Conservation (phyloP, 2,888 invertebrate genomes). For the Ophioninae sp. region DNA sequence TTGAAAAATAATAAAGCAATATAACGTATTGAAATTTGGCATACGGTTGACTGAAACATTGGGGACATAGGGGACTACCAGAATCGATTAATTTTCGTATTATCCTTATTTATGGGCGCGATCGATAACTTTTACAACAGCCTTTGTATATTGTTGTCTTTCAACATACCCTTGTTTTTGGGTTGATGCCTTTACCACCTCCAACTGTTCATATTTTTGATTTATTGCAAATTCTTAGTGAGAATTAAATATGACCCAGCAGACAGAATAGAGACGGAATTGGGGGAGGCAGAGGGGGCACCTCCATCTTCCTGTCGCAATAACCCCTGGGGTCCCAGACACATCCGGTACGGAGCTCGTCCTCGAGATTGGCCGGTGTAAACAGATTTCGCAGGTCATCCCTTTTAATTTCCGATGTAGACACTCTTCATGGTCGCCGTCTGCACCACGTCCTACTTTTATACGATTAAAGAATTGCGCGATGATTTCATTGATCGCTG, state of each 20-base stretch:
- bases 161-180: neutral
- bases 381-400: constrained; percentile 68
- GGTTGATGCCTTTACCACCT: neutral
- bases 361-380: constrained; percentile 55
- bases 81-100: too few relatives aligned
- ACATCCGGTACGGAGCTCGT: constrained; percentile 39
- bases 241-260: constrained; percentile 37
- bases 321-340: constrained; percentile 37
- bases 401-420: constrained; percentile 67
- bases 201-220: constrained; percentile 27
- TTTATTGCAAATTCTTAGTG: constrained; percentile 12
- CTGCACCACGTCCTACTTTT: constrained; percentile 22
- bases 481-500: constrained; percentile 43
- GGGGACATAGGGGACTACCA: too few relatives aligned
- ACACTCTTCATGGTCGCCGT: constrained; percentile 43
- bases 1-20: too few relatives aligned
- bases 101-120: too few relatives aligned
- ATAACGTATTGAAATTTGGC: too few relatives aligned
- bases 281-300: constrained; percentile 16
- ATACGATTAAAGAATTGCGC: constrained; percentile 9
- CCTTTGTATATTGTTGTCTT: too few relatives aligned
- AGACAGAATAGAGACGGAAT: constrained; percentile 19
- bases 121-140: too few relatives aligned
- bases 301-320: constrained; percentile 38
- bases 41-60: too few relatives aligned